Conservation (phyloP, 2,888 invertebrate species). For the Thymelicus lineola region DNA sequence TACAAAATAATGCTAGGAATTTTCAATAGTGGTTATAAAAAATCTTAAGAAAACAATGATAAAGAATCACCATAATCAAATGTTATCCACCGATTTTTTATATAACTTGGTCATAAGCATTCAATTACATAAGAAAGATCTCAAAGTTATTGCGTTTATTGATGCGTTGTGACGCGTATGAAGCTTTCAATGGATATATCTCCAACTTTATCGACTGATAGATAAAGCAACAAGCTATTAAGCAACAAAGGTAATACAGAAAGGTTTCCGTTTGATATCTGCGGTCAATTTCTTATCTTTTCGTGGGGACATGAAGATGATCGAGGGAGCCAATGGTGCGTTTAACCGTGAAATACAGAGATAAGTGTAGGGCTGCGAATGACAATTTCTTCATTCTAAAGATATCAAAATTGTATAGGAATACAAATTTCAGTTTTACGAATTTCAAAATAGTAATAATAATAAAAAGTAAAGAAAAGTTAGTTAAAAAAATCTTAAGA, state of each 20-base stretch:
- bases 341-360: constrained; percentile 81
- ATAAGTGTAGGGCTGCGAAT: constrained; percentile 52
- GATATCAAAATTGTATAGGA: too few species aligned
- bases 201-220: constrained; percentile 33
- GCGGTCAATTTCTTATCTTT: constrained; percentile 77
- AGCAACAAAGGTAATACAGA: constrained; percentile 51
- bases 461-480: too few species aligned
- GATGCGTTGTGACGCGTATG: constrained; percentile 22
- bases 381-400: neutral
- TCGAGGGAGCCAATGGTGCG: constrained; percentile 74
- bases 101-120: constrained; percentile 7
- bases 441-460: too few species aligned
- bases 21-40: constrained; percentile 1
- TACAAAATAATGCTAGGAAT: neutral
- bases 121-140: constrained; percentile 31
- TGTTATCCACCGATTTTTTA: neutral
- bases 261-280: constrained; percentile 66
- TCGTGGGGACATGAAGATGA: constrained; percentile 65
- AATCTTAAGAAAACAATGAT: constrained; percentile 27
- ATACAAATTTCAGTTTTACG: too few species aligned
- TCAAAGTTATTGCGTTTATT: constrained; percentile 36
- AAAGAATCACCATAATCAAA: neutral
- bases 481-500: too few species aligned
- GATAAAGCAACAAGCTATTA: constrained; percentile 42
- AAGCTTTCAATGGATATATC: constrained; percentile 33